Evolutionary conservation across 2,113 vertebrate species (phyloP).

Genomic region (Pteropus alecto): DNA sequence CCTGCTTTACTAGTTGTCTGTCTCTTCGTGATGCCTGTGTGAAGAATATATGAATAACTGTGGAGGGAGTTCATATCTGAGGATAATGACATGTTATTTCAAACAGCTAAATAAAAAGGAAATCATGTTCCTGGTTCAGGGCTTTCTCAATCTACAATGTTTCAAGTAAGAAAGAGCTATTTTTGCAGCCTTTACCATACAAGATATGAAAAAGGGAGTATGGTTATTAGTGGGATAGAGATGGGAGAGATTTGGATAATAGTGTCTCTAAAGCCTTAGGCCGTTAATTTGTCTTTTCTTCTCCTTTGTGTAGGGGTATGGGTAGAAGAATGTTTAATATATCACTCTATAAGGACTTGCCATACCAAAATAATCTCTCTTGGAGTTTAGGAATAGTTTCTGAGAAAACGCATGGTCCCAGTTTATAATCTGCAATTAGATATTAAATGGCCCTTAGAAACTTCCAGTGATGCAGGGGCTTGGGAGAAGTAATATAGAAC

Average conservation of each 20-base stretch:
- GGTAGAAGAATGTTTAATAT: neutral
- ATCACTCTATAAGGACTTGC: neutral
- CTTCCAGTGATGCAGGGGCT: neutral
- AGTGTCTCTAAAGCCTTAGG: neutral
- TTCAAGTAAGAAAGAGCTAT: neutral
- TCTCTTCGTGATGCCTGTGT: neutral
- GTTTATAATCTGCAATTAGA: neutral
- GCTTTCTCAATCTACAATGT: neutral
- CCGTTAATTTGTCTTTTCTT: neutral
- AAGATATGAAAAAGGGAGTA: neutral
- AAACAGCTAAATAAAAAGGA: neutral
- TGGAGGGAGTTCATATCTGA: neutral
- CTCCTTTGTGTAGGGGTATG: neutral
- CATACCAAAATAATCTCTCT: neutral
- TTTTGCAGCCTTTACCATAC: neutral
- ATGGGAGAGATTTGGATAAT: neutral
- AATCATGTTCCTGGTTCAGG: neutral
- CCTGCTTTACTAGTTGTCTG: neutral
- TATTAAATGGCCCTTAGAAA: neutral
- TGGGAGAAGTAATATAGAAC: neutral
- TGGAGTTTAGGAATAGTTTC: neutral
- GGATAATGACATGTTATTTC: neutral
- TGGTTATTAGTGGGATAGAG: rapidly evolving
- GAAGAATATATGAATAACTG: neutral
- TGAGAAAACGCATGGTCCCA: neutral